A percentile compares a stretch with the other conserved stretches of the same genome.
phyloP scores from a whole-genome alignment of 35 echinoderm and acorn worm genomes.

The Patiria miniata region DNA sequence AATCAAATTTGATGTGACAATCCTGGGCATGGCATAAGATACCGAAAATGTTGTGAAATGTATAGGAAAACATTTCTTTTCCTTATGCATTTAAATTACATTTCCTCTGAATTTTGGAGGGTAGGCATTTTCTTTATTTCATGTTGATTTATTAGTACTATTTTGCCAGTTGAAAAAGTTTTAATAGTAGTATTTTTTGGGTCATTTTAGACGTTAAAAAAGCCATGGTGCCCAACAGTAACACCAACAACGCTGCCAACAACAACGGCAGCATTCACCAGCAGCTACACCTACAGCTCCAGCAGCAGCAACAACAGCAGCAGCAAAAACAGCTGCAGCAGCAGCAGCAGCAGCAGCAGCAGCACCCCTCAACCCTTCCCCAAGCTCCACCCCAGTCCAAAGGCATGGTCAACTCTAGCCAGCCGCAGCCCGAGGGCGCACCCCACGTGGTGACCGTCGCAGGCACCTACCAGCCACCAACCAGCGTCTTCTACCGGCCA shows the following conservation, averaged over 20 bases:
- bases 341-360: conserved; percentile 19
- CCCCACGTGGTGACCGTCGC: conserved; percentile 82
- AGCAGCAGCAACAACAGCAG: conserved; percentile 25
- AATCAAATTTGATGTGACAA: too few relatives aligned
- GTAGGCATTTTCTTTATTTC: too few relatives aligned
- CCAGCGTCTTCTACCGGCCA: conserved; percentile 56
- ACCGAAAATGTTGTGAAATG: too few relatives aligned
- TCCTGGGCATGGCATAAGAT: too few relatives aligned
- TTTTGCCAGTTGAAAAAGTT: too few relatives aligned
- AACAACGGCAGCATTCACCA: conserved; percentile 34
- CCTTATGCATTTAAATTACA: too few relatives aligned
- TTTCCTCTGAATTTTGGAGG: too few relatives aligned
- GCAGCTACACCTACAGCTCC: conserved; percentile 13
- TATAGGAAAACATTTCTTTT: too few relatives aligned
- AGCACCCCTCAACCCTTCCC: conserved; percentile 30
- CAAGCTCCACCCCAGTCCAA: neutral
- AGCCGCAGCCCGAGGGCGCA: conserved; percentile 36
- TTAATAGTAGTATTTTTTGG: neutral
- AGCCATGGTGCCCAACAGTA: neutral
- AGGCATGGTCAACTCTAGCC: neutral
- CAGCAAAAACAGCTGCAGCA: conserved; percentile 34
- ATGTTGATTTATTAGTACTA: too few relatives aligned
- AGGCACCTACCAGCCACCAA: conserved; percentile 81
- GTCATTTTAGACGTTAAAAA: conserved; percentile 7
- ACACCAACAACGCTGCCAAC: neutral